Conservation (phyloP, 2,797 vertebrate species). For the Hoplostethus mediterraneus region DNA sequence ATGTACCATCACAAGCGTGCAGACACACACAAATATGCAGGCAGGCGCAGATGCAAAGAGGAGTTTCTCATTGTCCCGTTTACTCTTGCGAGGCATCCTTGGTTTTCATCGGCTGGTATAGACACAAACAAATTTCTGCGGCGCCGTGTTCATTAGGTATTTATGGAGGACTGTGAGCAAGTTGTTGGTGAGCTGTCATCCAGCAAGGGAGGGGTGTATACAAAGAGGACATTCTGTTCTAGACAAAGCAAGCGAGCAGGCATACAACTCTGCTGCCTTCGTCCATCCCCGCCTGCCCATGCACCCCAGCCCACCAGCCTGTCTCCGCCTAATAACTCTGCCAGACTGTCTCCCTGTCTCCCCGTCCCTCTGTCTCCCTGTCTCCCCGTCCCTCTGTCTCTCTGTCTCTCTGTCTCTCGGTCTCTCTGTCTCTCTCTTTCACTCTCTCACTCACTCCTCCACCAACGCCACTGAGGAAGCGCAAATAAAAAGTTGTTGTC, state of each 20-base stretch:
- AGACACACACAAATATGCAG: not conserved
- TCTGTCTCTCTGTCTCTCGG: constrained; percentile 25
- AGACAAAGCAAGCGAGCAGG: constrained; percentile 71
- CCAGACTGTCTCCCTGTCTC: constrained; percentile 53
- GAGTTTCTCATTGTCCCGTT: constrained; percentile 25
- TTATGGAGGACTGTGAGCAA: constrained; percentile 46
- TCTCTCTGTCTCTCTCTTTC: constrained; percentile 37
- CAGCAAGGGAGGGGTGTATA: constrained; percentile 58
- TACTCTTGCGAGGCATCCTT: constrained; percentile 13
- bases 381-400: constrained; percentile 15
- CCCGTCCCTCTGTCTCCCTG: too few relatives aligned
- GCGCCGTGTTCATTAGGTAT: constrained; percentile 27
- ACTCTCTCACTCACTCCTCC: constrained; percentile 41
- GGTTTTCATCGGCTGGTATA: constrained; percentile 9
- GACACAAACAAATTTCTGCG: constrained; percentile 10
- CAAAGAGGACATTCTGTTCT: constrained; percentile 76
- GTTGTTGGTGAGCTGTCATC: constrained; percentile 50
- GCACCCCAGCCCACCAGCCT: constrained; percentile 63
- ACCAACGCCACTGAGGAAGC: constrained; percentile 74
- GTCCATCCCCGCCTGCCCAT: constrained; percentile 73
- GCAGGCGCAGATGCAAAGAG: not conserved
- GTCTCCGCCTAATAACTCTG: constrained; percentile 65
- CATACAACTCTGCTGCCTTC: constrained; percentile 64
- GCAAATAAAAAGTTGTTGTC: constrained; percentile 82
- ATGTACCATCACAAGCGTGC: not conserved